These are phyloP conservation scores for Chloroceryle aenea DNA, from an alignment of 2,113 vertebrate genomes.

Conservation along the genomic window DNA sequence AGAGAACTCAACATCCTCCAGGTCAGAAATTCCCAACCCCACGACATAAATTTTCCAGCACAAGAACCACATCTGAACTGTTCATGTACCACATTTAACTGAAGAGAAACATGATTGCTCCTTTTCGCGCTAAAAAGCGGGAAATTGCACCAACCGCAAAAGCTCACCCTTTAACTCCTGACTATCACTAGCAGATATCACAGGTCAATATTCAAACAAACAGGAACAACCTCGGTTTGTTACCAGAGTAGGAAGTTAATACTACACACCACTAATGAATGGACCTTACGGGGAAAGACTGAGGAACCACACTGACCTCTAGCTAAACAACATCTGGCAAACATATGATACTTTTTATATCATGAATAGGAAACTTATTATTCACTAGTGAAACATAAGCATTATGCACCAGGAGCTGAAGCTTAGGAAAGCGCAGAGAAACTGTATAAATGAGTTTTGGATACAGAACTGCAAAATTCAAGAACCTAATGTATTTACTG, in stretches of 20 bases:
- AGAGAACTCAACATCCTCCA: not conserved
- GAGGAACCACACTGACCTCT: not conserved
- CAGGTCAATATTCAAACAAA: not conserved
- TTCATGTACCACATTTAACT: not conserved
- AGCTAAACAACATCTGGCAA: not conserved
- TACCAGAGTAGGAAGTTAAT: not conserved
- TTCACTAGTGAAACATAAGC: not conserved
- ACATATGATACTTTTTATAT: not conserved
- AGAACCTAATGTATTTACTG: not conserved
- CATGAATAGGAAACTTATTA: not conserved
- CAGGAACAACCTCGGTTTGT: not conserved
- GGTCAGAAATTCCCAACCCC: not conserved
- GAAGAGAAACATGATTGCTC: not conserved
- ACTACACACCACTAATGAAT: not conserved
- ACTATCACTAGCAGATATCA: not conserved
- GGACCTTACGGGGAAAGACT: not conserved
- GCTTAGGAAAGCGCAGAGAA: not conserved
- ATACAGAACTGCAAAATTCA: not conserved
- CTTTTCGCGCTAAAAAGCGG: not conserved
- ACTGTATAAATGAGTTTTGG: not conserved
- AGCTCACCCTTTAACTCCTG: not conserved
- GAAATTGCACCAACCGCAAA: not conserved
- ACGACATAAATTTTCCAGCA: not conserved
- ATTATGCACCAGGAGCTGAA: not conserved
- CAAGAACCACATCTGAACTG: not conserved